These are phyloP conservation scores for Gibbula magus DNA, from an alignment of 2,888 invertebrate genomes.

Conservation along the genomic window DNA sequence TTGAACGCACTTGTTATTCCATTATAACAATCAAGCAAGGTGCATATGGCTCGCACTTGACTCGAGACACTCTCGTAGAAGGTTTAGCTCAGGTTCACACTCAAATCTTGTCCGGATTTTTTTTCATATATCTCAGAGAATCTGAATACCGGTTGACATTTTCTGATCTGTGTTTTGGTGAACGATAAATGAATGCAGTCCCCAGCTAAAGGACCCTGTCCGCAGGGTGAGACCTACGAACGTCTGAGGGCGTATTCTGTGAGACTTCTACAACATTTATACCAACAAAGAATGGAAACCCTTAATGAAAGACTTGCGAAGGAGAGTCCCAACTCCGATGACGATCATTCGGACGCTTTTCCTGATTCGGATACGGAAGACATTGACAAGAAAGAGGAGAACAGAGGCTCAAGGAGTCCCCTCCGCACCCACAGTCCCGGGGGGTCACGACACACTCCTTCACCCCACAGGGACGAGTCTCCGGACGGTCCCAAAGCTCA, in stretches of 20 bases:
- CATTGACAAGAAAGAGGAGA: neutral
- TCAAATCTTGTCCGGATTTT: too few species aligned
- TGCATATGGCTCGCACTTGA: conserved; percentile 16
- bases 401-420: conserved; percentile 15
- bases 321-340: conserved; percentile 11
- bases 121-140: neutral
- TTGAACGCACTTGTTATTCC: conserved; percentile 31
- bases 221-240: neutral
- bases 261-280: neutral
- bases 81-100: too few species aligned
- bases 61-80: neutral
- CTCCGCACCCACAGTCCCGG: conserved; percentile 20
- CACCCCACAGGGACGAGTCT: conserved; percentile 18
- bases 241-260: conserved; percentile 1
- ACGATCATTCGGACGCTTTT: neutral
- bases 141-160: neutral
- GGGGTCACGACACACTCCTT: neutral
- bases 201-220: neutral
- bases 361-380: conserved; percentile 24
- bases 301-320: neutral
- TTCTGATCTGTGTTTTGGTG: neutral
- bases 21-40: neutral
- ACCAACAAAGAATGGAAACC: neutral
- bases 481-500: conserved; percentile 37
- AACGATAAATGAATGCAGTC: neutral